Base-by-base conservation (phyloP, 2,888 invertebrate genomes). In the Eledona agricola region DNA sequence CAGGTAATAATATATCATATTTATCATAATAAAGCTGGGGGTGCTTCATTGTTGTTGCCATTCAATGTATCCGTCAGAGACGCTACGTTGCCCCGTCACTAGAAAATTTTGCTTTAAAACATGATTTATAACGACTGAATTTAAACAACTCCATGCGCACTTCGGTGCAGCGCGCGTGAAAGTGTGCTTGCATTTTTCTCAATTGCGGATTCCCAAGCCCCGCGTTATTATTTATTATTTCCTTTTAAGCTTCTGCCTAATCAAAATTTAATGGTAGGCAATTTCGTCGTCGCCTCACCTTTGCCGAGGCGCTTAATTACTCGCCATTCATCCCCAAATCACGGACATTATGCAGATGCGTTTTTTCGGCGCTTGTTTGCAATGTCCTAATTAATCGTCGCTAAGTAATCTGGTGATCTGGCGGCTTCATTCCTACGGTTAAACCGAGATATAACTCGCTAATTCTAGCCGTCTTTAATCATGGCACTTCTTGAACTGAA, bases 401-500 rank as follows among this genome's bases (percentile, higher is more conserved):
- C 38, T 40, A 45, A 51, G 31, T 55, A 37, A 51, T 49, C 56
- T 42, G 38, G 16, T 23, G 38, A 55, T 55, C 51, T 55, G 26
- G 40, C 47, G 52, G 52, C 46, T 53, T 25, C 20, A 46, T 42
- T 53, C 38, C 37, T 37, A 4, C 26, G 40, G 26, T 46, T 50
- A 42, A 54, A 51, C 35, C 22, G 19, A 43, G 38, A 45, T 25
- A 34, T 51, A 58, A n/a, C n/a, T n/a, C n/a, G 49, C 51, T 59
- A 56, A 55, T 61, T 54, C 55, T 40, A 57, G 52, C 52, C 57
- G 43, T 55, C 60, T 62, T 61, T 62, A 64, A 63, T 64, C 60
- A 58, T 55, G 52, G 37, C 57, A 62, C 60, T 63, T 62, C 59
- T 59, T 57, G 58, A 64, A 45, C 59, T 58, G 55, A 58, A 66